phyloP scores from a whole-genome alignment of 2,113 vertebrate genomes.

The Protomyctophum bolini region DNA sequence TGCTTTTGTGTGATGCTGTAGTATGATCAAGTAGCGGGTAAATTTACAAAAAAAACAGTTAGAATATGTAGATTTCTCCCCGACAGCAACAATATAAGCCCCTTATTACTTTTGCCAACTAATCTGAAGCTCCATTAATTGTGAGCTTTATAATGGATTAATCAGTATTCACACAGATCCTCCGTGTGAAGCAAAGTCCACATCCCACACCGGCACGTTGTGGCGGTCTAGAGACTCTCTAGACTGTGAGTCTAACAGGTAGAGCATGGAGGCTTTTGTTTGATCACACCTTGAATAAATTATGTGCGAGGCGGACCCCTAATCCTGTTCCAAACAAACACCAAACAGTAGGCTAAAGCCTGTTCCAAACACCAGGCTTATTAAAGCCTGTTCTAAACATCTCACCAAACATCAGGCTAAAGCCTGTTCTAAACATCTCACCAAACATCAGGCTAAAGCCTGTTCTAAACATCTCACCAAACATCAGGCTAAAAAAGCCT shows the following conservation, averaged over 20 bases:
- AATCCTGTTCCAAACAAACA: slow-evolving; percentile 30
- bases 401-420: not conserved
- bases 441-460: not conserved
- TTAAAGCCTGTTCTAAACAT: not conserved
- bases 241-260: slow-evolving; percentile 71
- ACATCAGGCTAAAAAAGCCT: too few species aligned
- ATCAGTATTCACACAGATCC: too few species aligned
- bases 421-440: not conserved
- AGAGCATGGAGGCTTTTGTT: slow-evolving; percentile 57
- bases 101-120: too few species aligned
- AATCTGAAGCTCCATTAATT: too few species aligned
- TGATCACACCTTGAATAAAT: slow-evolving; percentile 77
- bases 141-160: too few species aligned
- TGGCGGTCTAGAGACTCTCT: slow-evolving; percentile 28
- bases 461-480: not conserved
- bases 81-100: too few species aligned
- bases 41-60: too few species aligned
- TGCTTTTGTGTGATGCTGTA: too few species aligned
- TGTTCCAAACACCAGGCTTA: not conserved
- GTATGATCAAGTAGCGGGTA: too few species aligned
- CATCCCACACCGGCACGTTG: slow-evolving; percentile 45
- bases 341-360: not conserved
- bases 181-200: slow-evolving; percentile 1
- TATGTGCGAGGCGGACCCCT: slow-evolving; percentile 5
- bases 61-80: too few species aligned